Conservation (phyloP, 2,888 invertebrate species). For the Taenaris catops region DNA sequence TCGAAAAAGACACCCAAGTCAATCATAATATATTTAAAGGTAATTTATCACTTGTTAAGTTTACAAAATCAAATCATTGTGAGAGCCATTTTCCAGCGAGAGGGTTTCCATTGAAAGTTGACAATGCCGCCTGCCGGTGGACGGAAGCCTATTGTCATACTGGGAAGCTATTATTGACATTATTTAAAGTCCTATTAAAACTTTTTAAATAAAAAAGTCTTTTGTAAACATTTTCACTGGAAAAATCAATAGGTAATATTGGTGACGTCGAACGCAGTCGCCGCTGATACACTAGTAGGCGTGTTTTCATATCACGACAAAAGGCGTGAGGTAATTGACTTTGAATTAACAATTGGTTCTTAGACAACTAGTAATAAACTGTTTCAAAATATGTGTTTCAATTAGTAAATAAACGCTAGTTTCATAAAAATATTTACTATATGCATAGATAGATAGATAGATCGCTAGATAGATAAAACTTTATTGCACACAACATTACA, state of each 20-base stretch:
- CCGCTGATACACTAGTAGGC: neutral
- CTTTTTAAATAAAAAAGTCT: constrained; percentile 24
- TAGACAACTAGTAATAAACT: no score
- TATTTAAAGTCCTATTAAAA: constrained; percentile 70
- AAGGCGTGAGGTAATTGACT: no score
- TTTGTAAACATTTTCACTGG: constrained; percentile 14
- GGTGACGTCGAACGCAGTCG: constrained; percentile 6
- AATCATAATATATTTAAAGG: constrained; percentile 37
- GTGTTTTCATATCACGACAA: constrained; percentile 1
- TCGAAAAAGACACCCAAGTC: constrained; percentile 9
- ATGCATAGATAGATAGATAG: no score
- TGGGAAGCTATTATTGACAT: constrained; percentile 74
- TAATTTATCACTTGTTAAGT: constrained; percentile 54
- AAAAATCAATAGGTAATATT: constrained; percentile 21
- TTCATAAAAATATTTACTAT: no score
- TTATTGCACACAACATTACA: no score
- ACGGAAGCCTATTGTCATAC: constrained; percentile 67
- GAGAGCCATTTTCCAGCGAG: constrained; percentile 63
- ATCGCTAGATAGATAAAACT: no score
- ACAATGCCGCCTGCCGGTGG: constrained; percentile 64
- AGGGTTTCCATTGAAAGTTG: constrained; percentile 54
- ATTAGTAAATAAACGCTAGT: no score
- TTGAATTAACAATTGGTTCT: no score
- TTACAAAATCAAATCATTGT: constrained; percentile 58
- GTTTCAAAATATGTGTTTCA: no score